phyloP scores from a whole-genome alignment of 2,888 invertebrate genomes.

The Bembecia ichneumoniformis region DNA sequence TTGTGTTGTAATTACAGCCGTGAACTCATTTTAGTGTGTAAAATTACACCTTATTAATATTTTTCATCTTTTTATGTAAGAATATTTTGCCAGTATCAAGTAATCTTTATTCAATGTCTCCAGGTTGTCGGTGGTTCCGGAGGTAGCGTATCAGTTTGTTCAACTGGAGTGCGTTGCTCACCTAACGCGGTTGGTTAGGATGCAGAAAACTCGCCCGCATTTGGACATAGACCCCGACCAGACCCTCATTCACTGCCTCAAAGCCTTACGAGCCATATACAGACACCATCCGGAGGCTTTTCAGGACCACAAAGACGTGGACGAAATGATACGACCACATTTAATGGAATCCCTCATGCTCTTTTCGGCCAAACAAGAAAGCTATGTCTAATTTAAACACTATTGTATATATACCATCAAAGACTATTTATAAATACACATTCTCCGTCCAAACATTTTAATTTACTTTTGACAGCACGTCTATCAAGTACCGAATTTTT shows the following conservation, averaged over 20 bases:
- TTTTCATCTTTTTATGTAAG: too few relatives aligned
- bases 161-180: conserved; percentile 77
- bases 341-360: conserved; percentile 84
- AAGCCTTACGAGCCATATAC: conserved; percentile 59
- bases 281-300: conserved; percentile 56
- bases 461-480: background rate
- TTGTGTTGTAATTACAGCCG: too few relatives aligned
- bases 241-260: conserved; percentile 59
- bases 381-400: conserved; percentile 74
- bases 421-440: background rate
- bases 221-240: conserved; percentile 54
- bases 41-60: too few relatives aligned
- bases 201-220: conserved; percentile 47
- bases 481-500: too few relatives aligned
- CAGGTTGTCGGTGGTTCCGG: conserved; percentile 78
- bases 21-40: too few relatives aligned
- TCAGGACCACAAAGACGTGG: conserved; percentile 71
- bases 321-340: conserved; percentile 81
- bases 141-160: conserved; percentile 79
- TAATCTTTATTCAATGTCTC: background rate
- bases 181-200: conserved; percentile 78
- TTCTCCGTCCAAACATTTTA: background rate
- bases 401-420: background rate
- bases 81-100: too few relatives aligned
- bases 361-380: conserved; percentile 85